These are phyloP conservation scores for Oryzias celebensis DNA, from an alignment of 2,113 vertebrate genomes.

Conservation along the genomic window DNA sequence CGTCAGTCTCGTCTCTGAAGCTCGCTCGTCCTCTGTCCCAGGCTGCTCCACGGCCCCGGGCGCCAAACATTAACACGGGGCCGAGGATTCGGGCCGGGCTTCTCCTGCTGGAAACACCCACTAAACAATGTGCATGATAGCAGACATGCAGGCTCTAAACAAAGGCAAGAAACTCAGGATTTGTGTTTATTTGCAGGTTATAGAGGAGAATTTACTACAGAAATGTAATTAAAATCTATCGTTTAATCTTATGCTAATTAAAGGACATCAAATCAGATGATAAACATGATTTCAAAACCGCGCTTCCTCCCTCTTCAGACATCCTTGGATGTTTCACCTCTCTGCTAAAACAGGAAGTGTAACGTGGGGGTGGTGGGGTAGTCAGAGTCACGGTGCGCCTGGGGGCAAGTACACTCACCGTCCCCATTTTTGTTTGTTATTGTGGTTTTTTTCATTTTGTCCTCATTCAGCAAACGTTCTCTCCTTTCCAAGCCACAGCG, in stretches of 20 bases:
- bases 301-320: slow-evolving; percentile 20
- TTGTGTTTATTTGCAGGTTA: too few species aligned
- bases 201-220: too few species aligned
- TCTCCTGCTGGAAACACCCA: slow-evolving; percentile 37
- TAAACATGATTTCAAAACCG: background rate
- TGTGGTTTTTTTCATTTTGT: slow-evolving; percentile 53
- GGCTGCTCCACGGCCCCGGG: slow-evolving; percentile 30
- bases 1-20: slow-evolving; percentile 66
- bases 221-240: too few species aligned
- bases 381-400: slow-evolving; percentile 37
- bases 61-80: slow-evolving; percentile 50
- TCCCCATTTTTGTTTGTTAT: slow-evolving; percentile 46
- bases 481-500: slow-evolving; percentile 10
- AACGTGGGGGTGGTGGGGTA: slow-evolving; percentile 35
- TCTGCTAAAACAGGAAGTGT: slow-evolving; percentile 40
- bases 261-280: background rate
- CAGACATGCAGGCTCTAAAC: too few species aligned
- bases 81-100: slow-evolving; percentile 46
- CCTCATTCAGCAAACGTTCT: slow-evolving; percentile 22
- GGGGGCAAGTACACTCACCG: slow-evolving; percentile 45
- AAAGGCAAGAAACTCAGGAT: slow-evolving; percentile 11
- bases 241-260: too few species aligned
- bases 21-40: slow-evolving; percentile 52
- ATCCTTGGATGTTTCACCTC: slow-evolving; percentile 60
- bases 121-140: slow-evolving; percentile 28